Evolutionary conservation across 2,113 vertebrate species (phyloP).

Genomic region (Arenaria interpres): DNA sequence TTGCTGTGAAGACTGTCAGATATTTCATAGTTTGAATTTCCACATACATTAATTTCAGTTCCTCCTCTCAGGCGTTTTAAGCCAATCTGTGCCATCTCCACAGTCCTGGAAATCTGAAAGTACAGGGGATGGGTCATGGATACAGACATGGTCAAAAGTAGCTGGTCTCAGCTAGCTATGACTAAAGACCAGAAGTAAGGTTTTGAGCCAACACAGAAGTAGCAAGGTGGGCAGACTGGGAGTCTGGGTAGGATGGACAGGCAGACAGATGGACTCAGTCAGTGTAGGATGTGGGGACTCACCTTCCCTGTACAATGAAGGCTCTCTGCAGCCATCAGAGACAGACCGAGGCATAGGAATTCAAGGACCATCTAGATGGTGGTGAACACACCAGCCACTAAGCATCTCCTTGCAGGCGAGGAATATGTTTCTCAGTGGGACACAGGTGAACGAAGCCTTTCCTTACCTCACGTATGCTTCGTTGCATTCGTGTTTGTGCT

Average conservation of each 20-base stretch:
- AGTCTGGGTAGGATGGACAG: background rate
- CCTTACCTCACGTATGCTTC: background rate
- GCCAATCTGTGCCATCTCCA: background rate
- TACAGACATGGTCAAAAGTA: background rate
- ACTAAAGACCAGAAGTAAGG: background rate
- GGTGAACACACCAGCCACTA: background rate
- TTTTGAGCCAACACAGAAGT: background rate
- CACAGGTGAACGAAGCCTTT: background rate
- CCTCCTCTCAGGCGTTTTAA: background rate
- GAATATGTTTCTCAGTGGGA: background rate
- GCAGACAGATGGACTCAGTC: background rate
- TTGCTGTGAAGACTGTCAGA: background rate
- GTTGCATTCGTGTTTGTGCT: background rate
- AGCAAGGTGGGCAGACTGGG: background rate
- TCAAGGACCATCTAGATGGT: background rate
- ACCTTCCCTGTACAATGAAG: background rate
- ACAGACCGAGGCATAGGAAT: background rate
- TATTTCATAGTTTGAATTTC: background rate
- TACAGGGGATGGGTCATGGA: background rate
- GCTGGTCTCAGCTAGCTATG: background rate
- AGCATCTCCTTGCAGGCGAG: background rate
- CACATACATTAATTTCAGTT: background rate
- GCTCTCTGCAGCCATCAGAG: background rate
- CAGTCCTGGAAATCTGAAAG: background rate
- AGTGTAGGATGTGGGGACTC: too few relatives aligned